These are phyloP conservation scores for Nomada lathburiana DNA, from an alignment of 2,888 invertebrate genomes.

Conservation along the genomic window DNA sequence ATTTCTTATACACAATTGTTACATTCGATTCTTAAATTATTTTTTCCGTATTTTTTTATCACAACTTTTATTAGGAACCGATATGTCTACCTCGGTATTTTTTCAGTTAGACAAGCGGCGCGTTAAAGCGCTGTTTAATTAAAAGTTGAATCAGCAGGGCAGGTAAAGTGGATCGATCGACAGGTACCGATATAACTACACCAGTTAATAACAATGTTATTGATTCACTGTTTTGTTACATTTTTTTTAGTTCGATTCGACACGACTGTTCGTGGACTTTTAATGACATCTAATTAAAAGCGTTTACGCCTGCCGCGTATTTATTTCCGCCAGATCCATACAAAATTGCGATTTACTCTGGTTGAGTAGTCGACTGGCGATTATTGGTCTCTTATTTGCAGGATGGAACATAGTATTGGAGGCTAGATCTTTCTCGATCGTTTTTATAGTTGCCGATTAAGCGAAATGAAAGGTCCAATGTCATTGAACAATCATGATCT, in stretches of 20 bases:
- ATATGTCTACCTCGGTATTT: background rate
- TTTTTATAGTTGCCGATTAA: background rate
- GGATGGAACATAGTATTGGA: background rate
- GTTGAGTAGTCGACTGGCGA: background rate
- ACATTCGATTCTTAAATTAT: no score
- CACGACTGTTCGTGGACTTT: background rate
- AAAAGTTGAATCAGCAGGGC: slow-evolving; percentile 12
- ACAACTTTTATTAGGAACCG: no score
- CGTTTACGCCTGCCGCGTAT: background rate
- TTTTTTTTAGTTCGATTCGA: background rate
- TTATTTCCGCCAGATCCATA: slow-evolving; percentile 6
- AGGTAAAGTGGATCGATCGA: slow-evolving; percentile 2
- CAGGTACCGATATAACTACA: background rate
- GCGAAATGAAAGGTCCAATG: slow-evolving; percentile 1
- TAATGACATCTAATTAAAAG: slow-evolving; percentile 26
- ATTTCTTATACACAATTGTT: no score
- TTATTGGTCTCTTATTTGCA: slow-evolving; percentile 17
- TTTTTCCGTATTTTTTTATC: no score
- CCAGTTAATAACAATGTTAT: slow-evolving; percentile 19
- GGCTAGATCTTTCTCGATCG: slow-evolving; percentile 10
- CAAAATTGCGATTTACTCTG: slow-evolving; percentile 13
- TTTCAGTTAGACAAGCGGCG: background rate
- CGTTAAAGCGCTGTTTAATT: slow-evolving; percentile 23
- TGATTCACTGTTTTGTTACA: slow-evolving; percentile 8
- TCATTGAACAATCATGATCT: slow-evolving; percentile 4